Conservation (phyloP, 2,888 invertebrate species). For the Harmothoe impar region DNA sequence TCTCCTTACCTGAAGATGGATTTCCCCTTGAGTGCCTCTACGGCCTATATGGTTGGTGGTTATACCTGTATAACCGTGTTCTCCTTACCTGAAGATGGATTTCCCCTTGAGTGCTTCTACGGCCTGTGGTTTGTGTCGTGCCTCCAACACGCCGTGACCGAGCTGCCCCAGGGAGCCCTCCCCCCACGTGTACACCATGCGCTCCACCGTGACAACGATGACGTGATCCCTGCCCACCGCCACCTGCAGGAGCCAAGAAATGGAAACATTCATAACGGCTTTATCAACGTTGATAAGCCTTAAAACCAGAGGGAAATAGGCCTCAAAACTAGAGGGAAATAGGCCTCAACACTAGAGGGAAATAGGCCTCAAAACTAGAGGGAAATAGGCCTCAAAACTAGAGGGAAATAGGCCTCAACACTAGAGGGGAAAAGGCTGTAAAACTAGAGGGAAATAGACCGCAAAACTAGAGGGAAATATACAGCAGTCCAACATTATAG, state of each 20-base stretch:
- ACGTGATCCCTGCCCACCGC: constrained; percentile 83
- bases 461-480: too few species aligned
- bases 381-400: too few species aligned
- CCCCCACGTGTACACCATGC: constrained; percentile 89
- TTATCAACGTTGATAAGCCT: too few species aligned
- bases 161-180: constrained; percentile 88
- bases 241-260: constrained; percentile 74
- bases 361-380: too few species aligned
- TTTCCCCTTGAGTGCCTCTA: constrained; percentile 87
- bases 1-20: constrained; percentile 86
- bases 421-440: too few species aligned
- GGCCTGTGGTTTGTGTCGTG: constrained; percentile 86
- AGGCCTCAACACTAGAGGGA: too few species aligned
- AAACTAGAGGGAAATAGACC: too few species aligned
- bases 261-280: not conserved
- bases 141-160: constrained; percentile 84
- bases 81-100: constrained; percentile 86
- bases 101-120: constrained; percentile 87
- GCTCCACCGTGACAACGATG: constrained; percentile 85
- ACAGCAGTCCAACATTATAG: too few species aligned
- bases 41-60: constrained; percentile 86
- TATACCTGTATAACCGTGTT: too few species aligned
- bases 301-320: too few species aligned
- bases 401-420: too few species aligned
- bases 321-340: too few species aligned